Evolutionary conservation across 2,797 vertebrate genomes (phyloP).

Genomic region (Telmatherina bonti): DNA sequence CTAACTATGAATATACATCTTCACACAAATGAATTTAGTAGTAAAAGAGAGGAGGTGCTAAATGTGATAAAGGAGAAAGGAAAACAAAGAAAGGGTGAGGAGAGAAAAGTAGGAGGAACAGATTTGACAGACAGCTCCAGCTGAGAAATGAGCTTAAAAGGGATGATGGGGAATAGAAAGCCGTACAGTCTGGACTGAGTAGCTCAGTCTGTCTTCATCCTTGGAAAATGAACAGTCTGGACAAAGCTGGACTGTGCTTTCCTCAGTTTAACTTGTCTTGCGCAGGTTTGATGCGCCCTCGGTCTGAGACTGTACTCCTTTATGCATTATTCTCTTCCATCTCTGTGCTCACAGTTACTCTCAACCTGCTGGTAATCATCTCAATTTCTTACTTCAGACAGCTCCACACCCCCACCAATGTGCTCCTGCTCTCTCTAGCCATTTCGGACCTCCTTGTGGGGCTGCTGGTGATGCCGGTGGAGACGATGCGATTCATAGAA

Average conservation of each 20-base stretch:
- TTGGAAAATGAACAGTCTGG: constrained; percentile 22
- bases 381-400: constrained; percentile 84
- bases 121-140: neutral
- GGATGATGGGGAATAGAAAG: constrained; percentile 1
- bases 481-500: constrained; percentile 76
- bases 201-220: neutral
- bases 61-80: neutral
- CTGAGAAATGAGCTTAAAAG: neutral
- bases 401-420: constrained; percentile 83
- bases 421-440: constrained; percentile 84
- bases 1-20: too few relatives aligned
- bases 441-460: constrained; percentile 81
- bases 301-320: constrained; percentile 36
- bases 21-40: constrained; percentile 24
- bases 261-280: constrained; percentile 60
- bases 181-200: constrained; percentile 9
- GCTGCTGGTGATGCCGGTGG: constrained; percentile 81
- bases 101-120: too few relatives aligned
- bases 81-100: neutral
- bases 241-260: constrained; percentile 50
- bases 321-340: constrained; percentile 55
- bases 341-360: constrained; percentile 66
- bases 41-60: neutral
- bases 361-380: constrained; percentile 81
- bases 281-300: constrained; percentile 21